Conservation (phyloP, 2,888 invertebrate genomes). For the Lumbricus terrestris region DNA sequence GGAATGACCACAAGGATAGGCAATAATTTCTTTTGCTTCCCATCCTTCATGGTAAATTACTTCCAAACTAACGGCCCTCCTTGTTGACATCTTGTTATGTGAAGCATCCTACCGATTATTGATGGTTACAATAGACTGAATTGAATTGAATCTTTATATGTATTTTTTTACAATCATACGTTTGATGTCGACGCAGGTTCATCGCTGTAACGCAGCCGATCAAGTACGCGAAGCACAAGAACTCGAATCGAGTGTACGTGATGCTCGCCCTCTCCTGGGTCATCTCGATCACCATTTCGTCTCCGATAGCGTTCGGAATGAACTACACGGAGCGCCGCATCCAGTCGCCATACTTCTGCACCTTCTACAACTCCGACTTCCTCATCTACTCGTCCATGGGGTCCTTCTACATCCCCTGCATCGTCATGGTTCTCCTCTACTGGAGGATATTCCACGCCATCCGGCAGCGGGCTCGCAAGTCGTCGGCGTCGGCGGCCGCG, state of each 20-base stretch:
- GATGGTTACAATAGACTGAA: too few species aligned
- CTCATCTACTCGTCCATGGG: conserved; percentile 95
- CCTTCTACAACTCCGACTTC: conserved; percentile 96
- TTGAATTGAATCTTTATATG: too few species aligned
- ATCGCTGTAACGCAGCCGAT: conserved; percentile 98
- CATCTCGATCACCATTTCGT: conserved; percentile 89
- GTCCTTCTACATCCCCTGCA: conserved; percentile 95
- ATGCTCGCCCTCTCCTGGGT: conserved; percentile 95
- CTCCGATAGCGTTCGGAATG: conserved; percentile 91
- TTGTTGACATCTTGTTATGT: too few species aligned
- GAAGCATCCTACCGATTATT: too few species aligned
- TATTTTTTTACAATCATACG: background rate
- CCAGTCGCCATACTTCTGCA: conserved; percentile 61
- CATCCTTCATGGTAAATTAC: too few species aligned
- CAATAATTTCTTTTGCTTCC: too few species aligned
- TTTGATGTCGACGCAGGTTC: conserved; percentile 69
- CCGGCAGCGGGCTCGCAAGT: conserved; percentile 50
- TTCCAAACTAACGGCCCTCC: too few species aligned
- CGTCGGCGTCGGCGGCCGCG: background rate
- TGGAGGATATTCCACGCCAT: conserved; percentile 92
- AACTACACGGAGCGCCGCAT: conserved; percentile 63
- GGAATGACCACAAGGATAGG: too few species aligned
- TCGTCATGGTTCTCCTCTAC: conserved; percentile 96
- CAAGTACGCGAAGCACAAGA: conserved; percentile 97
- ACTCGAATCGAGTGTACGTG: conserved; percentile 79